Base-by-base conservation (phyloP, 2,797 vertebrate genomes). In the Triplophysa bombifrons region DNA sequence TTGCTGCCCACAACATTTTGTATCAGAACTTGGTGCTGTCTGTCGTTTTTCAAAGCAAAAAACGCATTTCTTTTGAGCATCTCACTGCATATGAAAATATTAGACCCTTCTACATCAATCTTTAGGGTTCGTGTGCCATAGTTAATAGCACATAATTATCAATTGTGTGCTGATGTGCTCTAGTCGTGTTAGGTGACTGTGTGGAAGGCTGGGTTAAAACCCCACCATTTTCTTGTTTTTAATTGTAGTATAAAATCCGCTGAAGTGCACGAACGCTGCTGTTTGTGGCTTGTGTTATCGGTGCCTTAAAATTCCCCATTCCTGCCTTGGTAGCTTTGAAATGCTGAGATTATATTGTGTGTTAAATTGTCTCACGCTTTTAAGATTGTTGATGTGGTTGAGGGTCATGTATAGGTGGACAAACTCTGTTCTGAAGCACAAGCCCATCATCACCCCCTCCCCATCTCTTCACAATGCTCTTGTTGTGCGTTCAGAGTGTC, bases 401-500 rank as follows among this genome's bases (percentile, higher is more conserved):
- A 20, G 67, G 44, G 60, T 56, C 44, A 50, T 4, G 11, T 48
- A 14, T 56, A 50, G 53, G 34, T 74, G 50, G 14, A 41, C 22
- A 25, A 67, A 68, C 38, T 55, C 27, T 69, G 64, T 48, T 55
- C 20, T 50, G 5, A 14, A 53, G 30, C 58, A 51, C 67, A 63
- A 63, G 44, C 58, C 61, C 20, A 75, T 16, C 34, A 69, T 30
- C 48, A 9, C 14, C 30, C 3, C 19, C 11, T 65, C 25, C 17
- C 10, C 63, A 56, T 56, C 65, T 38, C 50, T 76, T 64, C 53
- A 60, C 76, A 34, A 63, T 46, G 58, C 67, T 72, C 60, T 81
- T 50, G 20, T 46, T 72, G 63, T 11, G 25, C 66, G 51, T 69
- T 81, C 76, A 56, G 66, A 58, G 76, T 55, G 72, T 69, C 75